Evolutionary conservation across 2,888 invertebrate species (phyloP).

Genomic region (Strigamia maritima): DNA sequence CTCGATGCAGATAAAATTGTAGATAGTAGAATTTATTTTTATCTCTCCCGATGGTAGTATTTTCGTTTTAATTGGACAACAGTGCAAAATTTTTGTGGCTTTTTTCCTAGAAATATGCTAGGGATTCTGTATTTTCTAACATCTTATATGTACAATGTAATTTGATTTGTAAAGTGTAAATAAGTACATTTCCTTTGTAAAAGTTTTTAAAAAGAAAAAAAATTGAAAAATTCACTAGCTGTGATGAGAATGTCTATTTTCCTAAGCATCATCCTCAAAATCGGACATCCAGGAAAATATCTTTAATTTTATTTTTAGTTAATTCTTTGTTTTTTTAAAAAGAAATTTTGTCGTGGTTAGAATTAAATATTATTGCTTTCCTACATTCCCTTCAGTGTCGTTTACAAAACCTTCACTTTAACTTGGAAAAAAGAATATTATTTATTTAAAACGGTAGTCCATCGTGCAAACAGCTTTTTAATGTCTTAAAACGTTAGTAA

Average conservation of each 20-base stretch:
- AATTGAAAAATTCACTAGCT: neutral
- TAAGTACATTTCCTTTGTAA: constrained; percentile 36
- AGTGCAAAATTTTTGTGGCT: too few relatives aligned
- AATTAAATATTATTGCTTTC: too few relatives aligned
- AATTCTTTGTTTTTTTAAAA: too few relatives aligned
- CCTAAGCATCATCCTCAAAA: neutral
- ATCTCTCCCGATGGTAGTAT: neutral
- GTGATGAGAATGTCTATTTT: constrained; percentile 32
- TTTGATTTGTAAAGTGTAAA: constrained; percentile 36
- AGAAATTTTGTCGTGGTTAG: too few relatives aligned
- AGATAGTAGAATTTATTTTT: neutral
- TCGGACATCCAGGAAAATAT: neutral
- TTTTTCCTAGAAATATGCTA: too few relatives aligned
- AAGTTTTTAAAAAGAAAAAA: constrained; percentile 12
- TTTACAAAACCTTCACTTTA: too few relatives aligned
- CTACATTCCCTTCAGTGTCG: too few relatives aligned
- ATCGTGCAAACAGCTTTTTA: too few relatives aligned
- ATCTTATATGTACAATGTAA: constrained; percentile 9
- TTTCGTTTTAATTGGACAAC: neutral
- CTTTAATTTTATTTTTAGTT: too few relatives aligned
- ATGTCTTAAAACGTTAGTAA: too few relatives aligned
- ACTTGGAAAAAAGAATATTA: too few relatives aligned
- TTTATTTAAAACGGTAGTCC: too few relatives aligned
- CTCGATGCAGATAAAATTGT: neutral
- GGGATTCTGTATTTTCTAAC: constrained; percentile 22